These are phyloP conservation scores for Agrotis puta DNA, from an alignment of 2,888 invertebrate species.

Conservation along the genomic window DNA sequence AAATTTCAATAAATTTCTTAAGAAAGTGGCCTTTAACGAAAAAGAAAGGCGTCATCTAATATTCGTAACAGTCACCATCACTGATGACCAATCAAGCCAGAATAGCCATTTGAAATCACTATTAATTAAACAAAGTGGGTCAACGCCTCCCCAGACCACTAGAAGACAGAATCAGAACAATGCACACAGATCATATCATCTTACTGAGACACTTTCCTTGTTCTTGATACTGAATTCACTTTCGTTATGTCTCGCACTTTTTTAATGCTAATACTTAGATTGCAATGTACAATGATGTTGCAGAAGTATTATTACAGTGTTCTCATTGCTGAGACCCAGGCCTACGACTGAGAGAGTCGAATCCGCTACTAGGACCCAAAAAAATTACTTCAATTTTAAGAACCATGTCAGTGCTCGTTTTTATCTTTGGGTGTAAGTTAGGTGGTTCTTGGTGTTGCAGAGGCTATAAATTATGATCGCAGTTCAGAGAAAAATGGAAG, in stretches of 20 bases:
- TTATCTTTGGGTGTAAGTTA: no score
- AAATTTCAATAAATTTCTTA: no score
- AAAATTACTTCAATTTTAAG: no score
- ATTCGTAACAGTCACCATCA: neutral
- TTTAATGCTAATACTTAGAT: slow-evolving; percentile 21
- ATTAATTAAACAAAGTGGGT: slow-evolving; percentile 36
- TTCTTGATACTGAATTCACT: slow-evolving; percentile 56
- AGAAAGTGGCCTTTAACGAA: neutral
- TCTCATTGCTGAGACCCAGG: no score
- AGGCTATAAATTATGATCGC: no score
- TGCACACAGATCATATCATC: slow-evolving; percentile 43
- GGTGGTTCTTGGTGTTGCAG: no score
- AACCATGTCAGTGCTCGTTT: no score
- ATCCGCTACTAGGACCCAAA: no score
- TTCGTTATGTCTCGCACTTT: slow-evolving; percentile 59
- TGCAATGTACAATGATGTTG: slow-evolving; percentile 18
- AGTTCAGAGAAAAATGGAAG: no score
- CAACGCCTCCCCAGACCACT: slow-evolving; percentile 33
- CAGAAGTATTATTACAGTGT: slow-evolving; percentile 42
- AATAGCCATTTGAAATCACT: slow-evolving; percentile 16
- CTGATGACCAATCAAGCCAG: slow-evolving; percentile 24
- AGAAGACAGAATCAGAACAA: slow-evolving; percentile 42
- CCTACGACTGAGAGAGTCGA: no score
- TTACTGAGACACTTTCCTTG: slow-evolving; percentile 58
- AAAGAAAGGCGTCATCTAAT: neutral